Percentiles rank a stretch among this genome's conserved stretches.
phyloP scores from a whole-genome alignment of 2,113 vertebrate genomes.

The Poeciliopsis retropinna region DNA sequence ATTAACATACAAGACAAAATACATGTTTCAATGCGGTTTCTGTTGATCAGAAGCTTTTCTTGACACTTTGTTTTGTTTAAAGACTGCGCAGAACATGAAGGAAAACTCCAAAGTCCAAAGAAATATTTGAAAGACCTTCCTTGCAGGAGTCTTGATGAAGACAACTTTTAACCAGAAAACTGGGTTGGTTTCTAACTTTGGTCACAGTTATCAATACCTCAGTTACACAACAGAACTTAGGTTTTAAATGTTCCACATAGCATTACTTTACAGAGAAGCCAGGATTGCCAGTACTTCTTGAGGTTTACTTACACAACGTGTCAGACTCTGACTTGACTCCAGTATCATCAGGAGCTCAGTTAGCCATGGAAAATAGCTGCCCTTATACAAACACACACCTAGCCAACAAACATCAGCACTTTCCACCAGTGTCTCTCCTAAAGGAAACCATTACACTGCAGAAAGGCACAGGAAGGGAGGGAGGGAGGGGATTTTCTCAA shows the following conservation, averaged over 20 bases:
- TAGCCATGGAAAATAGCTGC: slow-evolving; percentile 71
- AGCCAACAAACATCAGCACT: slow-evolving; percentile 69
- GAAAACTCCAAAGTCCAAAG: neutral
- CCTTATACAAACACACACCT: slow-evolving; percentile 32
- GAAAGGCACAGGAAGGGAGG: slow-evolving; percentile 62
- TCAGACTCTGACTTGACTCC: slow-evolving; percentile 41
- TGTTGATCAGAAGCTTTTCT: neutral
- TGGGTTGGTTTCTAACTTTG: neutral
- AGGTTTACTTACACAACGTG: slow-evolving; percentile 30
- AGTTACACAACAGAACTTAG: neutral
- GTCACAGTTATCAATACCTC: no score
- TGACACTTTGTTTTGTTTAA: neutral
- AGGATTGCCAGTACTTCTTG: slow-evolving; percentile 10
- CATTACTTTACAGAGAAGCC: slow-evolving; percentile 7
- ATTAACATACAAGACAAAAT: slow-evolving; percentile 4
- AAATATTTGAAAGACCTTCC: neutral
- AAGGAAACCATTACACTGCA: slow-evolving; percentile 74
- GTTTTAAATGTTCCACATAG: slow-evolving; percentile 41
- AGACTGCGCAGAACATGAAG: neutral
- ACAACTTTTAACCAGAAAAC: no score
- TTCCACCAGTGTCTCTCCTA: slow-evolving; percentile 68
- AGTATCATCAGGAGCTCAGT: slow-evolving; percentile 59
- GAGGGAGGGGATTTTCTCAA: slow-evolving; percentile 69
- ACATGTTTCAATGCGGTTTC: no score
- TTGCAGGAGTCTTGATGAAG: neutral